These are phyloP conservation scores for Eulemur albifrons DNA, from an alignment of 2,797 vertebrate genomes.

Conservation along the genomic window DNA sequence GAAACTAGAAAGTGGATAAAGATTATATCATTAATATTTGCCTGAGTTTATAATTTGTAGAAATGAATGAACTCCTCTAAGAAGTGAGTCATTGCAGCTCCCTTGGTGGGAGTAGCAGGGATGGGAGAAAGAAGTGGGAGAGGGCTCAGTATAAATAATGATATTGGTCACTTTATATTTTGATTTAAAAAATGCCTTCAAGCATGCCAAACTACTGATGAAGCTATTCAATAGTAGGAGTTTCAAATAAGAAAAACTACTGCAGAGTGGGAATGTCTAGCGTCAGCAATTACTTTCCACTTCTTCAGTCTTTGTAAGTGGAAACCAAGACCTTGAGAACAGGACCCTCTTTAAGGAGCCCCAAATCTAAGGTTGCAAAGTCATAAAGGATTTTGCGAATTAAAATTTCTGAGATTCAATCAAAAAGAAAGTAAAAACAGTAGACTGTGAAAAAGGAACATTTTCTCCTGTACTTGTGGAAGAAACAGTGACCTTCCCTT, in stretches of 20 bases:
- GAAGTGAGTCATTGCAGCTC: neutral
- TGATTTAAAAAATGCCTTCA: neutral
- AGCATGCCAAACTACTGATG: neutral
- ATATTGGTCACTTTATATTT: neutral
- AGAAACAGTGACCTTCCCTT: neutral
- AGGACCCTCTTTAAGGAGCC: neutral
- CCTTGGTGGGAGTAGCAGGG: neutral
- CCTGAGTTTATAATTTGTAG: constrained; percentile 15
- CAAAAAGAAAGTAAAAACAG: neutral
- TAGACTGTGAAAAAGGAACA: neutral
- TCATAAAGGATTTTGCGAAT: neutral
- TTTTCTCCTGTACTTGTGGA: neutral
- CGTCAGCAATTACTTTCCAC: neutral
- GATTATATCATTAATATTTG: neutral
- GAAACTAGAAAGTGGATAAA: neutral
- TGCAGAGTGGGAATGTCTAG: neutral
- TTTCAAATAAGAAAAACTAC: neutral
- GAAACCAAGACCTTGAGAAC: neutral
- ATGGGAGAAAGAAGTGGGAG: neutral
- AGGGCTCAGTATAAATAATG: neutral
- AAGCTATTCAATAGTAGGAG: neutral
- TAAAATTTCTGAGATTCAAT: neutral
- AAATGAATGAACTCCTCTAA: neutral
- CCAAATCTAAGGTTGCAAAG: neutral
- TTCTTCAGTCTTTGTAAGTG: neutral